phyloP scores from a whole-genome alignment of 2,888 invertebrate genomes.

The Ophion obscuratus region DNA sequence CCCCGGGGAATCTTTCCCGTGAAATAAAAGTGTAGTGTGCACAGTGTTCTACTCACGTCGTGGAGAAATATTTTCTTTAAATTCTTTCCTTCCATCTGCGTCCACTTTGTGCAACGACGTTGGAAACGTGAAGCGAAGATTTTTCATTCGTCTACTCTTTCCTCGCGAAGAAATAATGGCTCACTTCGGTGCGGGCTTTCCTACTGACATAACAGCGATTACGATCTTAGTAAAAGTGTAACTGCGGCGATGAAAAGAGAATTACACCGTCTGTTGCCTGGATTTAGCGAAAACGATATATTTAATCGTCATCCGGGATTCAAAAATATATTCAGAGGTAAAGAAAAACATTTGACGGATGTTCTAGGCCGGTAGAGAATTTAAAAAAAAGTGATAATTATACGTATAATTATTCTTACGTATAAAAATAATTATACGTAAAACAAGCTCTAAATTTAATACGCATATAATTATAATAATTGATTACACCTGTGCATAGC shows the following conservation, averaged over 20 bases:
- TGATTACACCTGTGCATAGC: too few relatives aligned
- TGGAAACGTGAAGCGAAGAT: constrained; percentile 5
- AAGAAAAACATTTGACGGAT: too few relatives aligned
- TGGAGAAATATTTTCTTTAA: constrained; percentile 49
- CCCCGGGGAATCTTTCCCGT: constrained; percentile 16
- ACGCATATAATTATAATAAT: too few relatives aligned
- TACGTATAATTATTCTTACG: too few relatives aligned
- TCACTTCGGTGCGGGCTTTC: not conserved
- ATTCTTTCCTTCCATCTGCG: constrained; percentile 20
- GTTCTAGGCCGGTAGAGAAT: too few relatives aligned
- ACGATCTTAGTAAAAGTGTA: not conserved
- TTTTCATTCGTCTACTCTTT: not conserved
- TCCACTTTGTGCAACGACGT: not conserved
- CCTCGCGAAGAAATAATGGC: not conserved
- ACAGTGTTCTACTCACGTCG: not conserved
- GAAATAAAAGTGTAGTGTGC: constrained; percentile 13
- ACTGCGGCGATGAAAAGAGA: not conserved
- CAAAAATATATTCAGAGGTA: too few relatives aligned
- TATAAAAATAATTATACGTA: too few relatives aligned
- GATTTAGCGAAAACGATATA: too few relatives aligned
- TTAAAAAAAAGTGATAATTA: too few relatives aligned
- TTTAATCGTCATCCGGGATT: too few relatives aligned
- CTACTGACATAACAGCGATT: not conserved
- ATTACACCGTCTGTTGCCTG: too few relatives aligned
- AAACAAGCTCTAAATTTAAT: too few relatives aligned